A percentile compares a stretch with the other conserved stretches of the same genome.
Evolutionary conservation across 2,797 vertebrate genomes (phyloP).

Genomic region (Poecilia velifera): DNA sequence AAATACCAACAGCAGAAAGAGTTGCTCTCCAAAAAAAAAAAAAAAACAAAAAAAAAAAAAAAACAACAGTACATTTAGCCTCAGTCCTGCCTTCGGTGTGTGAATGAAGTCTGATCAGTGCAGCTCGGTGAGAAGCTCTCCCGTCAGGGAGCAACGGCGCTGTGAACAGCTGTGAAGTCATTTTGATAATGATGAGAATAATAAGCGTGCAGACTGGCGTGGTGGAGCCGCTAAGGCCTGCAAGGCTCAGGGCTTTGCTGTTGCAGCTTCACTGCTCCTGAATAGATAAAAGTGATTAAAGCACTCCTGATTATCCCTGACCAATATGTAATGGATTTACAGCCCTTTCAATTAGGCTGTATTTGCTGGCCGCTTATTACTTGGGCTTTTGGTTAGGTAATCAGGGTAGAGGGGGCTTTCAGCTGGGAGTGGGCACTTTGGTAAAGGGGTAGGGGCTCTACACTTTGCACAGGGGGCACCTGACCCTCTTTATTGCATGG

Average conservation of each 20-base stretch:
- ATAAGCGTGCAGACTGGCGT: slow-evolving; percentile 87
- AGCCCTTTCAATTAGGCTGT: slow-evolving; percentile 99
- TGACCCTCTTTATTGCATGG: slow-evolving; percentile 84
- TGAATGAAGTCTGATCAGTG: slow-evolving; percentile 81
- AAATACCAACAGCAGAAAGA: slow-evolving; percentile 18
- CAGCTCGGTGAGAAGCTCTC: slow-evolving; percentile 81
- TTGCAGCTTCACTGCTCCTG: slow-evolving; percentile 98
- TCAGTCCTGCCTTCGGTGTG: slow-evolving; percentile 56
- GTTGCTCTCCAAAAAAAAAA: slow-evolving; percentile 5
- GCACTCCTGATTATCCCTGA: slow-evolving; percentile 99
- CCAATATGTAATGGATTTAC: slow-evolving; percentile 99
- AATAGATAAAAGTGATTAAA: slow-evolving; percentile 99
- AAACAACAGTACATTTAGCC: slow-evolving; percentile 4
- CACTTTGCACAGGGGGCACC: slow-evolving; percentile 77
- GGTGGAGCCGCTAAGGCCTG: slow-evolving; percentile 77
- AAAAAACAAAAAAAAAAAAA: neutral
- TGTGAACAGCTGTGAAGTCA: slow-evolving; percentile 98
- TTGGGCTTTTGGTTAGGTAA: slow-evolving; percentile 93
- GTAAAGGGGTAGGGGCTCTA: slow-evolving; percentile 5
- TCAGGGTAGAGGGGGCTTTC: slow-evolving; percentile 80
- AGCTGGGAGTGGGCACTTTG: slow-evolving; percentile 78
- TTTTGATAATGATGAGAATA: slow-evolving; percentile 99
- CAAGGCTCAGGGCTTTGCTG: slow-evolving; percentile 95
- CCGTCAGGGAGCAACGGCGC: slow-evolving; percentile 90
- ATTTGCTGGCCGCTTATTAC: slow-evolving; percentile 99